Evolutionary conservation across 37 sponge, comb jelly and placozoan genomes (phyloP).

Genomic region (Aplysina aerophoba): DNA sequence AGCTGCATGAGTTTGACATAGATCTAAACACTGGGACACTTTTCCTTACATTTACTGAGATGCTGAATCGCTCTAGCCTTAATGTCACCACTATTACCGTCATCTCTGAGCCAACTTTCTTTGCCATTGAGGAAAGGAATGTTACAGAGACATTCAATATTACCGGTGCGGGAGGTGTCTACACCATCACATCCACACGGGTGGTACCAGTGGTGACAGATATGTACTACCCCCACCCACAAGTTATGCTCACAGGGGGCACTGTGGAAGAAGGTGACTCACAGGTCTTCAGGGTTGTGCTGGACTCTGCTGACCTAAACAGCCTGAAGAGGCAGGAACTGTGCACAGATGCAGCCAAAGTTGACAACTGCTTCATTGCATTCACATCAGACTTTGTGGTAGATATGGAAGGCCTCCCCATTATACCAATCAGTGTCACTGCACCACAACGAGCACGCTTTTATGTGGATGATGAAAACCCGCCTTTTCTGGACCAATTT

Average conservation of each 20-base stretch:
- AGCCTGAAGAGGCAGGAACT: slow-evolving; percentile 74
- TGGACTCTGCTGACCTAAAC: slow-evolving; percentile 73
- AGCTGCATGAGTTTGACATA: slow-evolving; percentile 82
- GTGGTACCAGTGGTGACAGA: slow-evolving; percentile 28
- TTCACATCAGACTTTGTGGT: slow-evolving; percentile 49
- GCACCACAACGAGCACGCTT: slow-evolving; percentile 59
- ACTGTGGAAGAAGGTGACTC: slow-evolving; percentile 40
- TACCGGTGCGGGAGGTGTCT: slow-evolving; percentile 15
- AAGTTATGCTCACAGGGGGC: slow-evolving; percentile 75
- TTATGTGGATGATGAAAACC: slow-evolving; percentile 59
- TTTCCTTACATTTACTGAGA: slow-evolving; percentile 82
- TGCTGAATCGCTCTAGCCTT: slow-evolving; percentile 65
- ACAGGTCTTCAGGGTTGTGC: slow-evolving; percentile 53
- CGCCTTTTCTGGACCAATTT: slow-evolving; percentile 70
- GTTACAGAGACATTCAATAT: slow-evolving; percentile 2
- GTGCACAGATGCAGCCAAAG: slow-evolving; percentile 64
- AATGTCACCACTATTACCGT: slow-evolving; percentile 62
- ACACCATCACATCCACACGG: not conserved
- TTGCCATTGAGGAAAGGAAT: not conserved
- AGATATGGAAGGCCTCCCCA: slow-evolving; percentile 74
- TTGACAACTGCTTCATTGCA: slow-evolving; percentile 72
- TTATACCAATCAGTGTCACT: slow-evolving; percentile 31
- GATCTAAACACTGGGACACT: slow-evolving; percentile 78
- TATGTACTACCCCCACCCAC: slow-evolving; percentile 35
- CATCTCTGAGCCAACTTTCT: slow-evolving; percentile 9